These are phyloP conservation scores for Campaea margaritaria DNA, from an alignment of 2,888 invertebrate genomes.

Conservation along the genomic window DNA sequence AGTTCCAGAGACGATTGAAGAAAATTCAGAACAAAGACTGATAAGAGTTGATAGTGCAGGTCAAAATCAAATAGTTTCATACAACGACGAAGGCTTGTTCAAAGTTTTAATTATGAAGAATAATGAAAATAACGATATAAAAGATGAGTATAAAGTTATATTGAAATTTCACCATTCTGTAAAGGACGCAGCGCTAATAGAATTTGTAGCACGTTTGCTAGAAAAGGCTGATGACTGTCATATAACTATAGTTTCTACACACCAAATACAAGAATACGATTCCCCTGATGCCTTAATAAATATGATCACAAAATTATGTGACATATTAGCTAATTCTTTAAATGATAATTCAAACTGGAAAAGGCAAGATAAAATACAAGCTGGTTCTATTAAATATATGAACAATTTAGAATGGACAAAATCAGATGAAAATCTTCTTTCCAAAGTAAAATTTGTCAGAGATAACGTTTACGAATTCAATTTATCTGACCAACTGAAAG, in stretches of 20 bases:
- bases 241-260: slow-evolving; percentile 2
- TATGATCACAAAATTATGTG: slow-evolving; percentile 53
- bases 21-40: not conserved
- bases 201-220: slow-evolving; percentile 75
- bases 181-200: slow-evolving; percentile 81
- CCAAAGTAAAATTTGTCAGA: slow-evolving; percentile 63
- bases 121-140: not conserved
- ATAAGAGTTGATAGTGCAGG: not conserved
- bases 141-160: slow-evolving; percentile 67
- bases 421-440: slow-evolving; percentile 63
- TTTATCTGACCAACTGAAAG: slow-evolving; percentile 1
- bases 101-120: slow-evolving; percentile 74
- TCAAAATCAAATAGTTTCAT: not conserved
- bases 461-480: slow-evolving; percentile 15
- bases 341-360: slow-evolving; percentile 1
- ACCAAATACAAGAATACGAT: slow-evolving; percentile 28
- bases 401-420: slow-evolving; percentile 73
- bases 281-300: slow-evolving; percentile 46
- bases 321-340: slow-evolving; percentile 6
- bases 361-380: not conserved
- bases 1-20: not conserved
- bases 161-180: slow-evolving; percentile 84
- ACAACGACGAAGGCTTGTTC: slow-evolving; percentile 76
- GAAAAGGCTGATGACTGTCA: slow-evolving; percentile 56
- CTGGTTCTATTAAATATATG: slow-evolving; percentile 44